Conservation (phyloP, 2,797 vertebrate genomes). For the Sciaenops ocellatus region DNA sequence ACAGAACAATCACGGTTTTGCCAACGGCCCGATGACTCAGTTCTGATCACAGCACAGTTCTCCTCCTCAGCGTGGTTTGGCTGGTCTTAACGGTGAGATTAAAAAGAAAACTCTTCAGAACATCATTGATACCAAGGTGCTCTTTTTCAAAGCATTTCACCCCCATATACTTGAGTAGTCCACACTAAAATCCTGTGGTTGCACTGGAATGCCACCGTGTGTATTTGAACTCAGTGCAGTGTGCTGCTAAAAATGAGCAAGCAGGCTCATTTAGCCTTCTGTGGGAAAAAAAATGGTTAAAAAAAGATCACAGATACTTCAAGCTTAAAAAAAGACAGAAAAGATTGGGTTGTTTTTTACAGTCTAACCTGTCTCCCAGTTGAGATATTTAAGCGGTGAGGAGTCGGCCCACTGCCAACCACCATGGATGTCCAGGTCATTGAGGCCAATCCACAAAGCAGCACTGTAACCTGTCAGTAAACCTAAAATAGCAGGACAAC, state of each 20-base stretch:
- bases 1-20: constrained; percentile 94
- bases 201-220: neutral
- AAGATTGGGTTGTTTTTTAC: constrained; percentile 36
- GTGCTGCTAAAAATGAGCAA: constrained; percentile 42
- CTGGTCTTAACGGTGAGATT: constrained; percentile 85
- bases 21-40: constrained; percentile 94
- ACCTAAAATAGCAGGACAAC: constrained; percentile 70
- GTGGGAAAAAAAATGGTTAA: constrained; percentile 19
- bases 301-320: constrained; percentile 41
- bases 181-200: constrained; percentile 20
- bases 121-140: constrained; percentile 2
- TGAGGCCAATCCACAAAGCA: constrained; percentile 96
- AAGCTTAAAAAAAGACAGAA: constrained; percentile 31
- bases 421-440: constrained; percentile 95
- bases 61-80: constrained; percentile 92
- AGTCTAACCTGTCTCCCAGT: constrained; percentile 95
- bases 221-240: constrained; percentile 33
- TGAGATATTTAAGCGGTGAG: constrained; percentile 96
- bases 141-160: constrained; percentile 3
- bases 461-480: constrained; percentile 94
- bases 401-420: constrained; percentile 99
- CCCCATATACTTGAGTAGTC: neutral
- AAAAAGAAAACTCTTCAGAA: constrained; percentile 20
- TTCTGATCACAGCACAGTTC: constrained; percentile 95
- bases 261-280: constrained; percentile 34